Conservation (phyloP, 64 coral and sea anemone species). For the Porites australiensis region DNA sequence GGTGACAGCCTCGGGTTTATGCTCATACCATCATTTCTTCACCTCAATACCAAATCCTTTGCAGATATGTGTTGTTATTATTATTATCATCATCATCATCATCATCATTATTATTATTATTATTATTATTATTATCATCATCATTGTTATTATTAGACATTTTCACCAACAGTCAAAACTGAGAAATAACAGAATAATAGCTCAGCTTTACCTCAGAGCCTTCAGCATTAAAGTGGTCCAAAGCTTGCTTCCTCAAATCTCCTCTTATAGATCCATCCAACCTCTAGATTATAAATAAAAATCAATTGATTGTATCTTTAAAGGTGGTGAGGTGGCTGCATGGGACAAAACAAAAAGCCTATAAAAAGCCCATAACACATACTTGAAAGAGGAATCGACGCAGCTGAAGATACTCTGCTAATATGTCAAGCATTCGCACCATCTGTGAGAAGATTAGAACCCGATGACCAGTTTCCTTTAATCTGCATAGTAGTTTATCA, state of each 20-base stretch:
- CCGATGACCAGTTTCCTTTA: slow-evolving; percentile 97
- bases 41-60: too few relatives aligned
- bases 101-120: too few relatives aligned
- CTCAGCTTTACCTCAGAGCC: slow-evolving; percentile 80
- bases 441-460: slow-evolving; percentile 99
- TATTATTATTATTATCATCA: too few relatives aligned
- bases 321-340: neutral
- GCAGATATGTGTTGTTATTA: too few relatives aligned
- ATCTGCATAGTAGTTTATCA: slow-evolving; percentile 91
- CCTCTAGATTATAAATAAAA: slow-evolving; percentile 56
- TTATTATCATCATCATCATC: too few relatives aligned
- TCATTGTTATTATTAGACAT: too few relatives aligned
- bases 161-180: neutral
- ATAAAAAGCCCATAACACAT: neutral
- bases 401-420: slow-evolving; percentile 91
- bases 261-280: slow-evolving; percentile 96
- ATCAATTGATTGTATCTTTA: neutral
- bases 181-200: too few relatives aligned
- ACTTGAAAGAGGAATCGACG: slow-evolving; percentile 95
- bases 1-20: too few relatives aligned
- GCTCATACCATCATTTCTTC: too few relatives aligned
- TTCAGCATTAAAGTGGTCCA: slow-evolving; percentile 99
- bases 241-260: slow-evolving; percentile 91
- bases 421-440: slow-evolving; percentile 97
- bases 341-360: neutral